Percentiles rank a stretch among this genome's conserved stretches.
Evolutionary conservation across 2,888 invertebrate species (phyloP).

Genomic region (Troides oblongomaculatus): DNA sequence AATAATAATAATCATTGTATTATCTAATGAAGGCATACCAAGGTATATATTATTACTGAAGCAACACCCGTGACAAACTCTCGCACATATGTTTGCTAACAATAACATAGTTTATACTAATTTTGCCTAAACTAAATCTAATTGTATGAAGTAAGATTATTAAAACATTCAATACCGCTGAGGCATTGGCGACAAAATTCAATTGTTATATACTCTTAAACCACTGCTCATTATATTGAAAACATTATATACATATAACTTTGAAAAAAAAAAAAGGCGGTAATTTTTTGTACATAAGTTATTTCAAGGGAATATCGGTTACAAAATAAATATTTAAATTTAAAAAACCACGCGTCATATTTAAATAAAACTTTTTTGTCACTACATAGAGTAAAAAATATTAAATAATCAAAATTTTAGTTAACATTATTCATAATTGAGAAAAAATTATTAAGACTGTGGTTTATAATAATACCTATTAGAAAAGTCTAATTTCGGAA

Average conservation of each 20-base stretch:
- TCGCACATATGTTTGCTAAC: slow-evolving; percentile 59
- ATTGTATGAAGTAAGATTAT: slow-evolving; percentile 53
- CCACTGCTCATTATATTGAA: slow-evolving; percentile 43
- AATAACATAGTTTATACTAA: slow-evolving; percentile 64
- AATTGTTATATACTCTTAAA: slow-evolving; percentile 45
- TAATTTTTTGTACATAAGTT: slow-evolving; percentile 41
- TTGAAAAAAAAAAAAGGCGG: slow-evolving; percentile 35
- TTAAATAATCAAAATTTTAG: not conserved
- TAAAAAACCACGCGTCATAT: not conserved
- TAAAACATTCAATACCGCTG: slow-evolving; percentile 36
- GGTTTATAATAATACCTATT: slow-evolving; percentile 18
- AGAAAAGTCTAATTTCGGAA: slow-evolving; percentile 46
- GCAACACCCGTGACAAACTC: slow-evolving; percentile 56
- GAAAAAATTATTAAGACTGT: not conserved
- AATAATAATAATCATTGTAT: slow-evolving; percentile 42
- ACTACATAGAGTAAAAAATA: not conserved
- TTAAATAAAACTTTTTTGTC: not conserved
- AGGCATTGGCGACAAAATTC: slow-evolving; percentile 30
- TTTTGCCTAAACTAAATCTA: slow-evolving; percentile 71
- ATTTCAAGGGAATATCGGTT: not conserved
- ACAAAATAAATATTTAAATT: not conserved
- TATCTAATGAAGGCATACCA: slow-evolving; percentile 70
- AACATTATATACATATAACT: slow-evolving; percentile 73
- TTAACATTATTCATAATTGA: slow-evolving; percentile 6
- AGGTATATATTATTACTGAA: slow-evolving; percentile 60